Conservation (phyloP, 1,140 invertebrate species). For the Drosophila kikkawai region DNA sequence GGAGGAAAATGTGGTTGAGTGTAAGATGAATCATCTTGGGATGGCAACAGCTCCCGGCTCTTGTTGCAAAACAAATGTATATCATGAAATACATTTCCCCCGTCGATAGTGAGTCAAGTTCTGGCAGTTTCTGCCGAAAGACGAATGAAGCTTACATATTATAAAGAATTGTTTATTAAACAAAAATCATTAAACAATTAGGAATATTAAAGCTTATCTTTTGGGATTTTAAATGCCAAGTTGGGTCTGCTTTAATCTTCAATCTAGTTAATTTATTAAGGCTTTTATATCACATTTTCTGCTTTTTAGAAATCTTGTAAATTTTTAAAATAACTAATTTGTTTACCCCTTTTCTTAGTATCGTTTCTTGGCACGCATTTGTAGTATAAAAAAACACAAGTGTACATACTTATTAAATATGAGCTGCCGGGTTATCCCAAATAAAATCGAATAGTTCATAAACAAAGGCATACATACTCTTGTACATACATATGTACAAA, state of each 20-base stretch:
- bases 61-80: neutral
- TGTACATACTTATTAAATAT: neutral
- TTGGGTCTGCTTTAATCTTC: no score
- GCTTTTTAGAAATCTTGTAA: neutral
- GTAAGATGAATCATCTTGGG: constrained; percentile 30
- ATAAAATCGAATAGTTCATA: constrained; percentile 1
- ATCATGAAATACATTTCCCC: constrained; percentile 1
- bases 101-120: constrained; percentile 6
- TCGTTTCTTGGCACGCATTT: neutral
- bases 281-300: neutral
- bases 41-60: neutral
- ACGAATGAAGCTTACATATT: neutral
- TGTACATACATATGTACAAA: neutral
- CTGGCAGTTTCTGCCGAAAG: neutral
- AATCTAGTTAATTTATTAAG: no score
- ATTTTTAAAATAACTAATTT: neutral
- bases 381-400: neutral
- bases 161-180: neutral
- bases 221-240: neutral
- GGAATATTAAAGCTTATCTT: neutral
- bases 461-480: neutral
- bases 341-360: neutral
- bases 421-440: neutral
- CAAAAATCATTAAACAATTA: neutral
- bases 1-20: constrained; percentile 1